Evolutionary conservation across 1,140 invertebrate species (phyloP), one percentile per base, ranked within the genome.

Genomic region (Drosophila santomea): DNA sequence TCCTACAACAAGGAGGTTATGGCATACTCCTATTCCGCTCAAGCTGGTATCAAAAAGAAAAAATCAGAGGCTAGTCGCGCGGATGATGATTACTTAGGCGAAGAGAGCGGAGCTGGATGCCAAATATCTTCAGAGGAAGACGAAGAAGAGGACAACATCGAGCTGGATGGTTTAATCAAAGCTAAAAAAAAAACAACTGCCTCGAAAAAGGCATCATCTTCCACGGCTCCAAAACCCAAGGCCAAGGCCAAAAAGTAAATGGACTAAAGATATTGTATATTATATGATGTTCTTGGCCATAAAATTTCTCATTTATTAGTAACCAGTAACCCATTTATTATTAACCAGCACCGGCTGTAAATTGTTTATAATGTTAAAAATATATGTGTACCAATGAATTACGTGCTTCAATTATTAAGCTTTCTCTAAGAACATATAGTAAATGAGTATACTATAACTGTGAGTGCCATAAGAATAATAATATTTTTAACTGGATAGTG

Each of bases 1-100:
- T 93, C 95, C 0, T 98, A 98, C 91, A 99, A 99, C 91, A 99
- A 99, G 92, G 95, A 95, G 68, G 93, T 94, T 0, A 93, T 94
- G 28, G 92, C 95, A 48, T 94, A 96, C 56, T 96, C 96, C 2
- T 98, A 97, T 90, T 93, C 94, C 5, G 94, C 94, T 15, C 94
- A 94, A 39, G 93, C 93, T 5, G 93, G 92, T 36, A 92, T 93
- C 66, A 95, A 94, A 78, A 95, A 94, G 78, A 96, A 95, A 76
- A 93, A 93, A 71, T 92, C 91, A 2, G 92, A 81, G 0, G 90
- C 72, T 3, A 82, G 64, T 14, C 86, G 78, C 15, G 92, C 88
- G 14, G 93, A 93, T 5, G 78, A 80, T 8, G 82, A 86, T 10
- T 61, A 78, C 2, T 47, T 25, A 5, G 94, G 92, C 45, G 89